phyloP scores from a whole-genome alignment of 2,797 vertebrate species.

The Sternarchorhynchus goeldii region DNA sequence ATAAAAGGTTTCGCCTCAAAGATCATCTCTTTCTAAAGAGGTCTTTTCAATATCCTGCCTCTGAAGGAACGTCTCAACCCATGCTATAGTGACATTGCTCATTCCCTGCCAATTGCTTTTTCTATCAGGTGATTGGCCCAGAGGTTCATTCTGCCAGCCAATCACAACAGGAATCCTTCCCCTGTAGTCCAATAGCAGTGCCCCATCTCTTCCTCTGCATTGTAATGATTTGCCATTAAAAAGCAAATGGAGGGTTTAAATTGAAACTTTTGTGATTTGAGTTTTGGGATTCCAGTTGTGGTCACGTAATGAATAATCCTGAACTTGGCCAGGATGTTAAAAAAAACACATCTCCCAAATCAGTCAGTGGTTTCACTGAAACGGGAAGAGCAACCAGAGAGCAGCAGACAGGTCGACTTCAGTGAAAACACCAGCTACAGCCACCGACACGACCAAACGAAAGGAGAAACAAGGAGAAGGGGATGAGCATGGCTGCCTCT shows the following conservation, averaged over 20 bases:
- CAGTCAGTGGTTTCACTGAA: too few species aligned
- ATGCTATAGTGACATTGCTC: slow-evolving; percentile 28
- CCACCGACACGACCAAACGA: neutral
- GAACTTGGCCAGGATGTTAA: too few species aligned
- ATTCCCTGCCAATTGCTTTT: slow-evolving; percentile 10
- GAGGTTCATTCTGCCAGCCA: neutral
- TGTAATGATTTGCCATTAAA: too few species aligned
- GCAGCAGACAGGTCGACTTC: too few species aligned
- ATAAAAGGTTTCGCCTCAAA: slow-evolving; percentile 4
- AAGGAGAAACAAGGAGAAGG: neutral
- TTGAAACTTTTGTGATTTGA: too few species aligned
- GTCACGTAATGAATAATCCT: too few species aligned
- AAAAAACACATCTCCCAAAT: too few species aligned
- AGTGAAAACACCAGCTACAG: neutral
- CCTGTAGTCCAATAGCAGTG: neutral
- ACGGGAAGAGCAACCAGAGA: too few species aligned
- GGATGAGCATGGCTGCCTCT: neutral
- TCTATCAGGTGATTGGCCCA: slow-evolving; percentile 31
- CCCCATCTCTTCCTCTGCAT: too few species aligned
- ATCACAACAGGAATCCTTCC: slow-evolving; percentile 6
- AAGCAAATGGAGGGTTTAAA: too few species aligned
- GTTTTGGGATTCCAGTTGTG: too few species aligned
- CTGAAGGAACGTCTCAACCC: slow-evolving; percentile 31
- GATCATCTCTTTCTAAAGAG: slow-evolving; percentile 26
- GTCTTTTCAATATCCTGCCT: slow-evolving; percentile 53